Percentiles rank a stretch among this genome's conserved stretches.
phyloP scores from a whole-genome alignment of 2,888 invertebrate species.

The Apamea monoglypha region DNA sequence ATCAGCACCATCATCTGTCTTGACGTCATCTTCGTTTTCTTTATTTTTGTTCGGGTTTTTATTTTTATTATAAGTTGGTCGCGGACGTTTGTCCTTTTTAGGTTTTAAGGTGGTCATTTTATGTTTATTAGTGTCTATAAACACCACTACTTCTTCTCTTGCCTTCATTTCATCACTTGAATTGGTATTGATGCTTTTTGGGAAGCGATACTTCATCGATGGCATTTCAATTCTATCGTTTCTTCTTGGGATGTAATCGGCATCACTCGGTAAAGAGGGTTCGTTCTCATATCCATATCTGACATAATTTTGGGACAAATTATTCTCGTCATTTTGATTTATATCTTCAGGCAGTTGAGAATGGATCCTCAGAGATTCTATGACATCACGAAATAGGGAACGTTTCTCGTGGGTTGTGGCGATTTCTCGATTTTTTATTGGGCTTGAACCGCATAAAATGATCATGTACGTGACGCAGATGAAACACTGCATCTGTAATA shows the following conservation, averaged over 20 bases:
- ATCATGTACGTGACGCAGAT: slow-evolving; percentile 86
- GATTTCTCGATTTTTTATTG: slow-evolving; percentile 73
- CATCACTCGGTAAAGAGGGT: slow-evolving; percentile 77
- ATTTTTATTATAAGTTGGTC: slow-evolving; percentile 66
- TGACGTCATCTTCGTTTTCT: slow-evolving; percentile 65
- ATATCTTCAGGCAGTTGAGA: slow-evolving; percentile 81
- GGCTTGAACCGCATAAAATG: slow-evolving; percentile 81
- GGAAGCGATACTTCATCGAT: slow-evolving; percentile 82
- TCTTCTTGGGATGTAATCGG: slow-evolving; percentile 83
- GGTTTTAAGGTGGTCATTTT: slow-evolving; percentile 77
- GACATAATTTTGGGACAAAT: slow-evolving; percentile 79
- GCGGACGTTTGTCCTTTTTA: slow-evolving; percentile 70
- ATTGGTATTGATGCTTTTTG: slow-evolving; percentile 77
- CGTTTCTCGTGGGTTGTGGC: slow-evolving; percentile 76
- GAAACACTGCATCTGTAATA: slow-evolving; percentile 86
- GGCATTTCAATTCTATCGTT: slow-evolving; percentile 87
- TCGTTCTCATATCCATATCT: slow-evolving; percentile 80
- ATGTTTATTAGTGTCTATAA: slow-evolving; percentile 76
- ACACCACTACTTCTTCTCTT: slow-evolving; percentile 81
- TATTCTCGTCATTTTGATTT: slow-evolving; percentile 82
- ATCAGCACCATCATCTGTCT: slow-evolving; percentile 64
- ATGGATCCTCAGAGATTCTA: slow-evolving; percentile 83
- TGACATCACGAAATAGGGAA: slow-evolving; percentile 85
- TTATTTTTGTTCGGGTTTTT: slow-evolving; percentile 71
- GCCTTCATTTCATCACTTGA: slow-evolving; percentile 67